These are phyloP conservation scores for Leptocoma aspasia DNA, from an alignment of 2,113 vertebrate genomes.

Conservation along the genomic window DNA sequence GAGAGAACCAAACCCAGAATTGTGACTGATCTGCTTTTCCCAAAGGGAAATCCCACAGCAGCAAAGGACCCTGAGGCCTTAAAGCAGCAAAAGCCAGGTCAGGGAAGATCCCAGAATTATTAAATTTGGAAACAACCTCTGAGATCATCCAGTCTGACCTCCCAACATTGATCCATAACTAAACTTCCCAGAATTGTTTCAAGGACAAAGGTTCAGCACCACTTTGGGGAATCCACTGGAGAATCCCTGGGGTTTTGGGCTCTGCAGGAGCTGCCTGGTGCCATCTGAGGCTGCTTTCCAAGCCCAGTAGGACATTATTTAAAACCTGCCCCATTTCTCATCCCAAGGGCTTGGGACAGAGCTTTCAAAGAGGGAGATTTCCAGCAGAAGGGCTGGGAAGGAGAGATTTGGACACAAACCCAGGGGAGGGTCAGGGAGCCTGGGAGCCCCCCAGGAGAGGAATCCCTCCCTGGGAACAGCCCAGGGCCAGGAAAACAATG, in stretches of 20 bases:
- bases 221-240: not conserved
- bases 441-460: not conserved
- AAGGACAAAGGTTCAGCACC: not conserved
- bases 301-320: not conserved
- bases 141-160: not conserved
- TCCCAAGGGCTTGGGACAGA: not conserved
- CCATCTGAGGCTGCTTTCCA: not conserved
- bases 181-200: not conserved
- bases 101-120: not conserved
- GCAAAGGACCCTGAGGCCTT: not conserved
- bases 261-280: not conserved
- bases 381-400: not conserved
- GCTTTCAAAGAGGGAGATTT: not conserved
- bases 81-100: not conserved
- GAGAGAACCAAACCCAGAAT: not conserved
- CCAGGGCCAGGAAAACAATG: not conserved
- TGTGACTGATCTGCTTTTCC: not conserved
- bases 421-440: not conserved
- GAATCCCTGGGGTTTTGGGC: not conserved
- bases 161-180: rapidly evolving
- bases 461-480: not conserved
- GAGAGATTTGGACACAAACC: not conserved
- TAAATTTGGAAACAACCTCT: not conserved
- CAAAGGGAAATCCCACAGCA: not conserved
- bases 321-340: not conserved